Conservation (phyloP, 23 tunicate genomes). For the Corella eumyota region DNA sequence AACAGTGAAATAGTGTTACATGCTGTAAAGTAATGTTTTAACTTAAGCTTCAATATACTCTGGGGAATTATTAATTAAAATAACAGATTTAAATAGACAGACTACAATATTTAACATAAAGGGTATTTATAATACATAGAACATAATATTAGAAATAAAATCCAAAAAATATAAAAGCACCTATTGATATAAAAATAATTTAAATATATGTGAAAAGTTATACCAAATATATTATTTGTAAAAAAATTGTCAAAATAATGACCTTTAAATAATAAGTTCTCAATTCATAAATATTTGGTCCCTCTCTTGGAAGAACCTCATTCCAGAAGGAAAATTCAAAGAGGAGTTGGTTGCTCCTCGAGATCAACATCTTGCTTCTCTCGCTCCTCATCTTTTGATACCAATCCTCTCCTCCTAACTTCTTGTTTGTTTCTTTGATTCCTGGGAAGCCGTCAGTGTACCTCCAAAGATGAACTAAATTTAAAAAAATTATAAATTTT, state of each 20-base stretch:
- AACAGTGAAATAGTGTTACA: background rate
- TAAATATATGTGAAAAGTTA: no score
- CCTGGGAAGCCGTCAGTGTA: slow-evolving; percentile 83
- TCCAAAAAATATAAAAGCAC: no score
- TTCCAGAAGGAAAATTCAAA: slow-evolving; percentile 91
- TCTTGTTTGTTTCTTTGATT: slow-evolving; percentile 46
- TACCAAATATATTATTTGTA: no score
- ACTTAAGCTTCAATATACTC: no score
- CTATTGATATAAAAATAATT: no score
- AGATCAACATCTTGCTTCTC: slow-evolving; percentile 57
- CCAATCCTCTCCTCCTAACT: slow-evolving; percentile 53
- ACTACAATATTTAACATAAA: no score
- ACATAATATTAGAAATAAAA: no score
- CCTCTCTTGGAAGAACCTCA: slow-evolving; percentile 66
- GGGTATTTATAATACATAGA: no score
- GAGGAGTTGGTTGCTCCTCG: slow-evolving; percentile 79
- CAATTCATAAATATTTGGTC: slow-evolving; percentile 84
- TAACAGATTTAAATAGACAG: background rate
- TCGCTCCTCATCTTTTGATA: slow-evolving; percentile 58
- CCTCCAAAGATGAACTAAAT: slow-evolving; percentile 82
- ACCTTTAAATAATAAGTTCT: slow-evolving; percentile 79
- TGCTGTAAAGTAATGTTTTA: no score
- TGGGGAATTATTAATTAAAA: background rate
- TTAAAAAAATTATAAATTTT: no score
- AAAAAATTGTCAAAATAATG: no score